Conservation (phyloP, 2,113 vertebrate species). For the Regulus satrapa region DNA sequence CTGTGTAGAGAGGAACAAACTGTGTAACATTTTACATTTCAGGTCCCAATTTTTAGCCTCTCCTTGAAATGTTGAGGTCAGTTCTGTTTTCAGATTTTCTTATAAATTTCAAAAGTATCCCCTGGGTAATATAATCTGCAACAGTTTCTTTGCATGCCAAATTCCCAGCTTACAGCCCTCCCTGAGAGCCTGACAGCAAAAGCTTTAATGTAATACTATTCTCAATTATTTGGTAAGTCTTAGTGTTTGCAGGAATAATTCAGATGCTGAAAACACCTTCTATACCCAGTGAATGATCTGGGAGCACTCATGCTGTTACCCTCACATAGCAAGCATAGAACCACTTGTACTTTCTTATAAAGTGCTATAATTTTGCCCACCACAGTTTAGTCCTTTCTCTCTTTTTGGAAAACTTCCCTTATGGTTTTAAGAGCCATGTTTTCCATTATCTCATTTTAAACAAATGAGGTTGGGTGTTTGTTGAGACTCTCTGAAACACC, state of each 20-base stretch:
- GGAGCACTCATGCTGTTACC: not conserved
- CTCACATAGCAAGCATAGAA: not conserved
- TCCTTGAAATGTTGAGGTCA: not conserved
- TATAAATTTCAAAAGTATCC: not conserved
- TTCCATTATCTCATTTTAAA: constrained; percentile 28
- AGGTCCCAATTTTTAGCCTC: not conserved
- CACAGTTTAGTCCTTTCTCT: not conserved
- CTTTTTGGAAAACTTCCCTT: not conserved
- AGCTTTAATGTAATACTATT: not conserved
- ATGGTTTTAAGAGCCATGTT: not conserved
- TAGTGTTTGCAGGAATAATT: not conserved
- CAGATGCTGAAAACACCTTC: not conserved
- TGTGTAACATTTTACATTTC: not conserved
- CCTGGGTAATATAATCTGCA: not conserved
- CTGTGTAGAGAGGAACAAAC: not conserved
- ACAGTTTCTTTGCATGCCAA: not conserved
- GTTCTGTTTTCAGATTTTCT: not conserved
- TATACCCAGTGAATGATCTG: not conserved
- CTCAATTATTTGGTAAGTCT: not conserved
- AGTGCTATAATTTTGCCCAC: not conserved
- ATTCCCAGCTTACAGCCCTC: not conserved
- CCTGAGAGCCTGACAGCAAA: not conserved
- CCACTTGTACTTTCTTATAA: not conserved
- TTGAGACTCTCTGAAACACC: not conserved
- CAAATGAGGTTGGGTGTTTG: not conserved